phyloP scores from a whole-genome alignment of 1,140 invertebrate genomes.

The Drosophila quadrilineata region DNA sequence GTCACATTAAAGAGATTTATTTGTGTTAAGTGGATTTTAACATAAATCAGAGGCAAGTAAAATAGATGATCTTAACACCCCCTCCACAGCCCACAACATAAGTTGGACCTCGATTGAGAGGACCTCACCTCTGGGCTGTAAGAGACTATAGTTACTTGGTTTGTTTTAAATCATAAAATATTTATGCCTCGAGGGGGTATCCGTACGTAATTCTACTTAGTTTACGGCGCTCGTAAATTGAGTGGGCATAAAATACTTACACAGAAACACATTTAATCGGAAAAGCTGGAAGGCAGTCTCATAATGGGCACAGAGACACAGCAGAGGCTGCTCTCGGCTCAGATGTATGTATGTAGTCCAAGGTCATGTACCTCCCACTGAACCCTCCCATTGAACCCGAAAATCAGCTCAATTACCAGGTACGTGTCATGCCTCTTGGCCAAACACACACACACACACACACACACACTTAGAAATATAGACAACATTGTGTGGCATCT shows the following conservation, averaged over 20 bases:
- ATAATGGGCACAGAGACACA: constrained; percentile 36
- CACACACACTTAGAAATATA: constrained; percentile 16
- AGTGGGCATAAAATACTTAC: constrained; percentile 49
- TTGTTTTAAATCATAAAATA: constrained; percentile 59
- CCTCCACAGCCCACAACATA: no score
- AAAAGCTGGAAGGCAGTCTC: constrained; percentile 19
- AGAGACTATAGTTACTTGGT: constrained; percentile 14
- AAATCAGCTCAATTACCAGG: constrained; percentile 37
- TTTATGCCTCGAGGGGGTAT: constrained; percentile 25
- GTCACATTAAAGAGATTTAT: constrained; percentile 51
- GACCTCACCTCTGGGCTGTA: not conserved
- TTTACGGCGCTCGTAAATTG: constrained; percentile 56
- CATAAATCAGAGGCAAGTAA: constrained; percentile 53
- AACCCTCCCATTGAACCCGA: constrained; percentile 23
- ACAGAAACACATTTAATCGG: constrained; percentile 51
- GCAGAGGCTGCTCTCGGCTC: constrained; percentile 10
- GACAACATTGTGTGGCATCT: constrained; percentile 41
- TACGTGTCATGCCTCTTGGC: constrained; percentile 42
- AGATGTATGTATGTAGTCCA: not conserved
- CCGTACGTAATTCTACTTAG: constrained; percentile 44
- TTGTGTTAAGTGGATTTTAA: constrained; percentile 48
- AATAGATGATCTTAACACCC: constrained; percentile 41
- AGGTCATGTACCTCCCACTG: not conserved
- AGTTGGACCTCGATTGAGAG: not conserved
- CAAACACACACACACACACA: constrained; percentile 20